These are phyloP conservation scores for Fragum fragum DNA, from an alignment of 2,888 invertebrate genomes.

Conservation along the genomic window DNA sequence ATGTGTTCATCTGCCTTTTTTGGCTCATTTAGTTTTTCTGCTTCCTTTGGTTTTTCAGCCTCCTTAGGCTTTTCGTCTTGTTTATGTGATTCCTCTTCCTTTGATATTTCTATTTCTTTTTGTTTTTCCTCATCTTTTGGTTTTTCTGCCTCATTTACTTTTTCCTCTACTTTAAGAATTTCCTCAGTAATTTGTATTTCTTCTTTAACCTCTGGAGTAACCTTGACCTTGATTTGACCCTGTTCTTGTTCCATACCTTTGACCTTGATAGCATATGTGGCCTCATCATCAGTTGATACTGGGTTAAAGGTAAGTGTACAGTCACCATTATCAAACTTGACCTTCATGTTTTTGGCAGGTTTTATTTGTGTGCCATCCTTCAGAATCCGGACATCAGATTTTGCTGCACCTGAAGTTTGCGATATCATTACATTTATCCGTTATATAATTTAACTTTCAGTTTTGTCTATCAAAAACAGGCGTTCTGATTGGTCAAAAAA, in stretches of 20 bases:
- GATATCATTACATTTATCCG: too few species aligned
- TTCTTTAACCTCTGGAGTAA: background rate
- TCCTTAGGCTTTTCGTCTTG: background rate
- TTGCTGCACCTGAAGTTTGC: background rate
- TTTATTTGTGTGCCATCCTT: slow-evolving; percentile 35
- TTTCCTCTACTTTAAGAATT: background rate
- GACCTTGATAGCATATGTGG: slow-evolving; percentile 4
- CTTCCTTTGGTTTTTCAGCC: background rate
- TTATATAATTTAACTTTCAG: too few species aligned
- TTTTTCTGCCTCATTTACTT: background rate
- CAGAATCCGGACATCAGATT: slow-evolving; percentile 3
- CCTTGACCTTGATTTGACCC: slow-evolving; percentile 18
- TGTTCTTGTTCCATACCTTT: background rate
- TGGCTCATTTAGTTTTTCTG: background rate
- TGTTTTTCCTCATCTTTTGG: background rate
- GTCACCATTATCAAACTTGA: slow-evolving; percentile 11
- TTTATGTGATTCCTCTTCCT: too few species aligned
- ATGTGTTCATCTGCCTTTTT: background rate
- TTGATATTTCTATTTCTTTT: background rate
- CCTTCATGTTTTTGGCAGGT: slow-evolving; percentile 12
- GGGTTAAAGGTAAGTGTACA: slow-evolving; percentile 9
- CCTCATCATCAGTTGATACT: slow-evolving; percentile 2
- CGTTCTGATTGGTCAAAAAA: too few species aligned
- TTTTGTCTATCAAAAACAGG: too few species aligned
- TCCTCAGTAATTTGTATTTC: slow-evolving; percentile 18